Conservation (phyloP, 2,797 vertebrate genomes). For the Lerista edwardsae region DNA sequence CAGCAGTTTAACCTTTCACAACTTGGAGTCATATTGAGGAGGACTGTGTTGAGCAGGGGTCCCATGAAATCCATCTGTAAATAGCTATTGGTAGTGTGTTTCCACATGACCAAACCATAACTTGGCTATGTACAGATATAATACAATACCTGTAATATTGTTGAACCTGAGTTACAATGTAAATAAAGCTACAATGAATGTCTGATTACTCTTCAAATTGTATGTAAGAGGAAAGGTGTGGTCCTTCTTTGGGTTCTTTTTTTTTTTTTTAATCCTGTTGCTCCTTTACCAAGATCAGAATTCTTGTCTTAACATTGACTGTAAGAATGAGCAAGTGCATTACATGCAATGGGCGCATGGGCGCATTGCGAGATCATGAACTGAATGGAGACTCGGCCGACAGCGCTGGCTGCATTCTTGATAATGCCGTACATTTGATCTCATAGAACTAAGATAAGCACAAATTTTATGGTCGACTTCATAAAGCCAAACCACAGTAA, state of each 20-base stretch:
- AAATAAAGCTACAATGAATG: conserved; percentile 69
- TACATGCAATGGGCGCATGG: conserved; percentile 44
- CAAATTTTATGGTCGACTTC: conserved; percentile 67
- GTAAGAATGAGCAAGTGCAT: conserved; percentile 36
- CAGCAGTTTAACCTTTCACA: conserved; percentile 26
- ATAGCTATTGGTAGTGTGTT: conserved; percentile 53
- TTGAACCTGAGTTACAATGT: conserved; percentile 62
- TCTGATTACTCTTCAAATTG: conserved; percentile 60
- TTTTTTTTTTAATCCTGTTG: conserved; percentile 42
- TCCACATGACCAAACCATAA: conserved; percentile 59
- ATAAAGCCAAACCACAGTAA: conserved; percentile 64
- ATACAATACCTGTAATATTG: conserved; percentile 51
- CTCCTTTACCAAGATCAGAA: conserved; percentile 31
- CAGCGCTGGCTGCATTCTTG: conserved; percentile 47
- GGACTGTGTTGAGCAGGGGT: conserved; percentile 29
- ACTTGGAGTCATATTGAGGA: conserved; percentile 48
- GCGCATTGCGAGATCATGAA: conserved; percentile 38
- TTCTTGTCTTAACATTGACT: conserved; percentile 61
- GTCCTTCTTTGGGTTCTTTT: conserved; percentile 50
- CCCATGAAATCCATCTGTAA: conserved; percentile 41
- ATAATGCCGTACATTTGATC: conserved; percentile 55
- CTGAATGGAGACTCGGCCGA: conserved; percentile 20
- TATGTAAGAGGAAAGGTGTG: conserved; percentile 31
- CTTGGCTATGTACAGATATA: conserved; percentile 50
- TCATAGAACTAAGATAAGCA: conserved; percentile 63